A percentile compares a stretch with the other conserved stretches of the same genome.
Conservation (phyloP, 2,113 vertebrate species). For the Bombycilla garrulus region DNA sequence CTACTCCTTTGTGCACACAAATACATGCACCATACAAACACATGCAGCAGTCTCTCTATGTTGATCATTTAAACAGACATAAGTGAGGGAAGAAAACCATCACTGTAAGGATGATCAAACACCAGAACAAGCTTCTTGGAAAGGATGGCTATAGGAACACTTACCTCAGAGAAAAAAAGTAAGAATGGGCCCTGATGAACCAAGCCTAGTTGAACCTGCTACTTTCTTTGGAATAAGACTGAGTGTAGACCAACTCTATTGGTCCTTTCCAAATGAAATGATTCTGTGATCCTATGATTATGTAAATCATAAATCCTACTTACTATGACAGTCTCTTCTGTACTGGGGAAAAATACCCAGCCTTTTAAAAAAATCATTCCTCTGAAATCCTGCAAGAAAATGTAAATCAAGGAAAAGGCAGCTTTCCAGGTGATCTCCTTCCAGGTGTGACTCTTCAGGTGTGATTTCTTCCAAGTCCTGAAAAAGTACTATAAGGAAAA, state of each 20-base stretch:
- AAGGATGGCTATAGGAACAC: not conserved
- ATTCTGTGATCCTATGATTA: not conserved
- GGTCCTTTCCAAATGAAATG: not conserved
- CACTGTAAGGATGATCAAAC: not conserved
- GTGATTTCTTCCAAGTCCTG: not conserved
- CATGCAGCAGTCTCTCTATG: not conserved
- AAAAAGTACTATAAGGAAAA: not conserved
- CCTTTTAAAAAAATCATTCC: not conserved
- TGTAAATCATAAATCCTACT: not conserved
- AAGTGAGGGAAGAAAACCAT: not conserved
- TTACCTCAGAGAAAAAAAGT: not conserved
- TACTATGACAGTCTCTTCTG: not conserved
- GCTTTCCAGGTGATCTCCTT: not conserved
- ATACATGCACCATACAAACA: not conserved
- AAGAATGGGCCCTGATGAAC: not conserved
- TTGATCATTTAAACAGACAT: not conserved
- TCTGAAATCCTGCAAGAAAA: not conserved
- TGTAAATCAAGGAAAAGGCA: not conserved
- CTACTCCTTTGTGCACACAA: not conserved
- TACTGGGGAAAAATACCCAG: not conserved
- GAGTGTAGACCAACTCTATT: not conserved
- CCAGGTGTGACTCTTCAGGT: not conserved
- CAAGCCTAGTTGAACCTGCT: not conserved
- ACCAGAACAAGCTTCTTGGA: not conserved
- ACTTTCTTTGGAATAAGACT: not conserved